Evolutionary conservation across 2,113 vertebrate genomes (phyloP).

Genomic region (Leptobrachium ailaonicum): DNA sequence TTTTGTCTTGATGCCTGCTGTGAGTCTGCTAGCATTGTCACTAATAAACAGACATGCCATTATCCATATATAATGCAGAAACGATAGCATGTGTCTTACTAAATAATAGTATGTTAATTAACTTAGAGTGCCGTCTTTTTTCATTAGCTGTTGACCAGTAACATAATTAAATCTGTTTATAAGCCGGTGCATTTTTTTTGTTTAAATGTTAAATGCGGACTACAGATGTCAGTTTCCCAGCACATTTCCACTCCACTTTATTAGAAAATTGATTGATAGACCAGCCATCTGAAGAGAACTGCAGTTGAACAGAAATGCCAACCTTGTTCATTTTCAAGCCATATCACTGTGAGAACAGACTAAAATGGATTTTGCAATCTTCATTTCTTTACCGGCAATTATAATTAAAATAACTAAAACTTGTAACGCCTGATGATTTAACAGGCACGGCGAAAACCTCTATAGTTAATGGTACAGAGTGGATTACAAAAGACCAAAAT

Average conservation of each 20-base stretch:
- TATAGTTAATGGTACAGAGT: constrained; percentile 35
- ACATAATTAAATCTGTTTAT: constrained; percentile 52
- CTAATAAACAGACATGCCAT: constrained; percentile 17
- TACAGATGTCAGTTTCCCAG: constrained; percentile 50
- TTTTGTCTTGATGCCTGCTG: background rate
- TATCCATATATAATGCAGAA: constrained; percentile 19
- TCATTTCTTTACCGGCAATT: constrained; percentile 17
- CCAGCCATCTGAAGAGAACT: constrained; percentile 50
- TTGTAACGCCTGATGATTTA: constrained; percentile 34
- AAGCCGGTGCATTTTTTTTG: constrained; percentile 44
- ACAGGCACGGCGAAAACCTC: constrained; percentile 30
- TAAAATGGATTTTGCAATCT: constrained; percentile 1
- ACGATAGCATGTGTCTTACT: constrained; percentile 41
- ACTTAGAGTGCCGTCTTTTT: constrained; percentile 37
- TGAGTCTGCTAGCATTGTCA: background rate
- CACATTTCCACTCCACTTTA: constrained; percentile 48
- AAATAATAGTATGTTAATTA: constrained; percentile 47
- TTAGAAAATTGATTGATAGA: constrained; percentile 56
- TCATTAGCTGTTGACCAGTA: constrained; percentile 36
- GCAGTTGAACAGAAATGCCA: constrained; percentile 46
- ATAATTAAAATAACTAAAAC: constrained; percentile 41
- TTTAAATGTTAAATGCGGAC: constrained; percentile 48
- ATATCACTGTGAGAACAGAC: constrained; percentile 53
- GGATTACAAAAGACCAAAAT: constrained; percentile 43
- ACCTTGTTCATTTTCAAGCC: constrained; percentile 51